Base-by-base conservation (phyloP, 2,888 invertebrate genomes). In the Trichacis sp. region DNA sequence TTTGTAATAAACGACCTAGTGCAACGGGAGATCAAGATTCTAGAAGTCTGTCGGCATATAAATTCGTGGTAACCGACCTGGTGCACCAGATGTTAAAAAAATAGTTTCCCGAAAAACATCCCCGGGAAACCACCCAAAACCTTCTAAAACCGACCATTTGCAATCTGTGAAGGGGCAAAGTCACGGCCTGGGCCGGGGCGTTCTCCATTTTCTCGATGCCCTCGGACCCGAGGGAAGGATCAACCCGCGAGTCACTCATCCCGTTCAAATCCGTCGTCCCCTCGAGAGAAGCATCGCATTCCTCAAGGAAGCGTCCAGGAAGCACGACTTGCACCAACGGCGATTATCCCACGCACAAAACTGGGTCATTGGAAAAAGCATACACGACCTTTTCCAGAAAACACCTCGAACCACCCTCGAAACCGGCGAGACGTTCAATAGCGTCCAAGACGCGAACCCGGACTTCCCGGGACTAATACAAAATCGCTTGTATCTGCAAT, bases 131-230 rank as follows among this genome's bases (percentile, higher is more conserved):
- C n/a, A n/a, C n/a, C n/a, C n/a, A n/a, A n/a, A n/a, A n/a, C n/a
- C n/a, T 8, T 24, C 24, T 8, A 8, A 47, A 24, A 69, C 63
- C 48, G 20, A 68, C 61, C 59, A 18, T 30, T 36, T 68, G 64
- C 11, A 68, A 17, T 36, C 59, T 65, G 24, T 59, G 48, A 9
- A 61, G 46, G 36, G 48, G 54, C 19, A 53, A 55, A 52, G 36
- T 47, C 15, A 62, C 57, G 4, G 61, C 19, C 8, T 29, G 56
- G 14, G 54, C 36, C 56, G 54, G 11, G 38, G 30, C 56, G 20
- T 61, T 57, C 1, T 71, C 78, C 40, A 79, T 76, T 61, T 77
- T 81, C 55, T 78, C 79, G 55, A 77, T 77, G 49, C 76, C 76
- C 20, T 77, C 77, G 20, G 75, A 61, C 51, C 65, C 63, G 3